Conservation (phyloP, 2,888 invertebrate species). For the Phyto melanocephala region DNA sequence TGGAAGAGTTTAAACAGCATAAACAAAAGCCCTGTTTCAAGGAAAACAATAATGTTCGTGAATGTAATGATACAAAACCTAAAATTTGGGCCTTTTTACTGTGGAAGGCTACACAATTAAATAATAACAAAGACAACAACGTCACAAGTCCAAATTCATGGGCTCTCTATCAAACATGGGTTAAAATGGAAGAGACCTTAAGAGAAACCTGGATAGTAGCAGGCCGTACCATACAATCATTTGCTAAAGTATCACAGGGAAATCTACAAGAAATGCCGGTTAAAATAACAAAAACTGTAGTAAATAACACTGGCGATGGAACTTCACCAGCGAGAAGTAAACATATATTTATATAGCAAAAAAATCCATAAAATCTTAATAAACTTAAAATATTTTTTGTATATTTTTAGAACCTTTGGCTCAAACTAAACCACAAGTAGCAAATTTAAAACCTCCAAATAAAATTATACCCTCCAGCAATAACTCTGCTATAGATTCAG, state of each 20-base stretch:
- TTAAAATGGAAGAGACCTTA: conserved; percentile 86
- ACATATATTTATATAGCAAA: conserved; percentile 49
- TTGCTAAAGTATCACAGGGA: conserved; percentile 82
- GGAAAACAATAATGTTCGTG: conserved; percentile 79
- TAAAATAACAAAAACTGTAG: conserved; percentile 79
- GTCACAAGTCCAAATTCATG: conserved; percentile 83
- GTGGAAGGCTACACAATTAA: conserved; percentile 85
- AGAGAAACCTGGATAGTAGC: conserved; percentile 90
- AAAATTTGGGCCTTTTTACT: conserved; percentile 91
- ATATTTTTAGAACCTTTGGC: conserved; percentile 66
- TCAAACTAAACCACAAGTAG: conserved; percentile 68
- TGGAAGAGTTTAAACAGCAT: conserved; percentile 89
- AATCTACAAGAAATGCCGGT: conserved; percentile 79
- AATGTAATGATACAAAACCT: conserved; percentile 87
- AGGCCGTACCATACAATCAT: conserved; percentile 86
- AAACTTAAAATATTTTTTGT: neutral
- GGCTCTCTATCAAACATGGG: conserved; percentile 91
- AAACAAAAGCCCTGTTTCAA: conserved; percentile 79
- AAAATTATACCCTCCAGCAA: conserved; percentile 67
- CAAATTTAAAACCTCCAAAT: conserved; percentile 67
- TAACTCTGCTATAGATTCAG: conserved; percentile 70
- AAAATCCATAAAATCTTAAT: neutral
- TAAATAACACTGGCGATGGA: conserved; percentile 71
- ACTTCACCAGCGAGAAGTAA: conserved; percentile 73
- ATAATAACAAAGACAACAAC: conserved; percentile 78